Evolutionary conservation across 1,140 invertebrate genomes (phyloP).

Genomic region (Calephelis nemesis): DNA sequence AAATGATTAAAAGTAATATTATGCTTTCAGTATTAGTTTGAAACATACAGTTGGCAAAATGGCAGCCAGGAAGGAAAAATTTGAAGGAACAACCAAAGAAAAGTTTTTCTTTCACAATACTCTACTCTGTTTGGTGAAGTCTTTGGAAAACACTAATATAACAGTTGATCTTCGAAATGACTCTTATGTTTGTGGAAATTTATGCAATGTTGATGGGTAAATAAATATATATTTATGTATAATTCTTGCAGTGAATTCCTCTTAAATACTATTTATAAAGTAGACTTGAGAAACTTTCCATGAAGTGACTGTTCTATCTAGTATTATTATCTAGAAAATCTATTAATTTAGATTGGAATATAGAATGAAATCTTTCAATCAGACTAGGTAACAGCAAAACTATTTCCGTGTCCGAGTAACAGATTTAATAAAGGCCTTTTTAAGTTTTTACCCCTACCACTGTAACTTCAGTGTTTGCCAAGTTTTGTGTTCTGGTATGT

Average conservation of each 20-base stretch:
- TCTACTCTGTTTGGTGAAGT: slow-evolving; percentile 81
- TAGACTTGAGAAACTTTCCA: too few relatives aligned
- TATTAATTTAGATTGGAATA: too few relatives aligned
- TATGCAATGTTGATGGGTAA: slow-evolving; percentile 82
- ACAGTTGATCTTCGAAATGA: slow-evolving; percentile 85
- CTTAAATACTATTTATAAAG: too few relatives aligned
- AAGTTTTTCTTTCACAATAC: slow-evolving; percentile 79
- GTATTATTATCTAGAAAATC: too few relatives aligned
- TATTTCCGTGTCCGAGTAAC: too few relatives aligned
- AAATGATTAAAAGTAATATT: not conserved
- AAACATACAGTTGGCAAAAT: slow-evolving; percentile 16
- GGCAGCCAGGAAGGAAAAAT: slow-evolving; percentile 34
- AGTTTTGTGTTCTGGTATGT: slow-evolving; percentile 1
- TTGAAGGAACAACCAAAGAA: slow-evolving; percentile 69
- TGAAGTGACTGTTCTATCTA: too few relatives aligned
- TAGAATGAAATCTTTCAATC: too few relatives aligned
- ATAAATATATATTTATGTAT: slow-evolving; percentile 25
- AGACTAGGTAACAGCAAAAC: too few relatives aligned
- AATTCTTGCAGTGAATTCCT: too few relatives aligned
- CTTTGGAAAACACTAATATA: slow-evolving; percentile 81
- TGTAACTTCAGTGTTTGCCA: too few relatives aligned
- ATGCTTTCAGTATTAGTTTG: slow-evolving; percentile 9
- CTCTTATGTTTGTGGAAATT: slow-evolving; percentile 79
- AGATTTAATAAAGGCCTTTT: too few relatives aligned
- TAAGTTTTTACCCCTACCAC: too few relatives aligned